Conservation (phyloP, 2,113 vertebrate species). For the Psammodynastes pulverulentus region DNA sequence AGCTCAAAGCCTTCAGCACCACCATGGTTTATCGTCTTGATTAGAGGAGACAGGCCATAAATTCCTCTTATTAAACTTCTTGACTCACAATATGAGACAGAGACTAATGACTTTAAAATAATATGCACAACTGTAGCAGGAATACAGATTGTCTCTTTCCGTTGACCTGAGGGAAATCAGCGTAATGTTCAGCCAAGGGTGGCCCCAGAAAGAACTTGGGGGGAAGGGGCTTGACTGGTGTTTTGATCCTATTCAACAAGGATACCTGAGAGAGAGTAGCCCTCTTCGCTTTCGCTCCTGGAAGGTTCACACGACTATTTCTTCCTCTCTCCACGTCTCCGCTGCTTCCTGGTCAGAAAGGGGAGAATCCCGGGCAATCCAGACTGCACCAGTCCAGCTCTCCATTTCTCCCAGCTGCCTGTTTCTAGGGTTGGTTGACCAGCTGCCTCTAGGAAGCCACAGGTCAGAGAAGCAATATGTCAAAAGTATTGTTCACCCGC, state of each 20-base stretch:
- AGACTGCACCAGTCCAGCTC: neutral
- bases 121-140: constrained; percentile 41
- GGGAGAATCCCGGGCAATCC: neutral
- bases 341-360: neutral
- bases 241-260: neutral
- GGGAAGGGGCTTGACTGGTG: neutral
- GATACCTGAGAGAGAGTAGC: neutral
- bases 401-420: neutral
- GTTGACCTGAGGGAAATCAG: constrained; percentile 41
- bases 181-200: constrained; percentile 15
- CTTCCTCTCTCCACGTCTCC: neutral
- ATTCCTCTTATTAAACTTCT: constrained; percentile 59
- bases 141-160: constrained; percentile 15
- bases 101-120: constrained; percentile 64
- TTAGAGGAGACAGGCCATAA: constrained; percentile 53
- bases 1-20: neutral
- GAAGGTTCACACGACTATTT: neutral
- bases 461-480: neutral
- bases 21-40: constrained; percentile 35
- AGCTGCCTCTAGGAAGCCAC: neutral
- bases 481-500: neutral
- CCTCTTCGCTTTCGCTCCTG: constrained; percentile 7
- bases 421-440: neutral
- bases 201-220: constrained; percentile 15
- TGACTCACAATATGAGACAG: constrained; percentile 47